phyloP scores from a whole-genome alignment of 2,797 vertebrate genomes.

The Lates japonicus region DNA sequence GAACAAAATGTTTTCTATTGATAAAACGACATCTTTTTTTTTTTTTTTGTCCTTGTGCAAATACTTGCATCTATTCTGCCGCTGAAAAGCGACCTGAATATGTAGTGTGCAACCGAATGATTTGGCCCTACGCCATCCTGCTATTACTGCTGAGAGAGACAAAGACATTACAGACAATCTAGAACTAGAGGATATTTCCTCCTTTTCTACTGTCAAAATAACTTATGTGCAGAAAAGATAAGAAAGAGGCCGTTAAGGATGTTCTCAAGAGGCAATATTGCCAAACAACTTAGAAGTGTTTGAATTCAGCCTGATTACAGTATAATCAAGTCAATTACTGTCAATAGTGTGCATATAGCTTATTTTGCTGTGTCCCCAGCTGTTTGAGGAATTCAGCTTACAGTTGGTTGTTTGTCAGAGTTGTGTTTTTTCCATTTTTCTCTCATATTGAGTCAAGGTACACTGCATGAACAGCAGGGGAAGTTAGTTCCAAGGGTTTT shows the following conservation, averaged over 20 bases:
- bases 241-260: neutral
- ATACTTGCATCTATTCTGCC: constrained; percentile 16
- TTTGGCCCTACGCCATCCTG: neutral
- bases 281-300: constrained; percentile 1
- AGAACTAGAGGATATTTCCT: neutral
- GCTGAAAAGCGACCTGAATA: constrained; percentile 32
- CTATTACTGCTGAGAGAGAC: constrained; percentile 41
- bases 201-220: constrained; percentile 8
- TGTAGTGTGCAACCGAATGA: constrained; percentile 7
- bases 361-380: neutral
- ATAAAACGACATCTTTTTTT: constrained; percentile 19
- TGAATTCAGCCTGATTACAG: neutral
- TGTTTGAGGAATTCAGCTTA: neutral
- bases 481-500: neutral
- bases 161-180: constrained; percentile 22
- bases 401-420: neutral
- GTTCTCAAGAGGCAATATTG: neutral
- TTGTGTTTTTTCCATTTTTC: neutral
- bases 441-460: neutral
- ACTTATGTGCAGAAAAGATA: constrained; percentile 4
- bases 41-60: constrained; percentile 19
- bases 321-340: neutral
- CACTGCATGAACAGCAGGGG: neutral
- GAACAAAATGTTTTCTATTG: constrained; percentile 15
- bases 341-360: neutral